phyloP scores from a whole-genome alignment of 2,113 vertebrate genomes.

The Embiotoca jacksoni region DNA sequence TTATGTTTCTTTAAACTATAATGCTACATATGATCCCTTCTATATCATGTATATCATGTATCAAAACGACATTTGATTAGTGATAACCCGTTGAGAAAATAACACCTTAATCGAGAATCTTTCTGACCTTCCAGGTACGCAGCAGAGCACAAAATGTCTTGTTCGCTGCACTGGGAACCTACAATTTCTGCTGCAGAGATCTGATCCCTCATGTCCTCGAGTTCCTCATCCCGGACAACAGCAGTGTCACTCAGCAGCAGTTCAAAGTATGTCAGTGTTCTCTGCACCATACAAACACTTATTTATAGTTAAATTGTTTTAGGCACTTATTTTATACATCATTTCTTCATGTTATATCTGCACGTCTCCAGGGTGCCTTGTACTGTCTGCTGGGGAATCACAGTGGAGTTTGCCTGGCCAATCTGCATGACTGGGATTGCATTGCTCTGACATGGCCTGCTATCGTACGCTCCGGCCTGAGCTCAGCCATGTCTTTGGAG shows the following conservation, averaged over 20 bases:
- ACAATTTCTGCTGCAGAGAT: slow-evolving; percentile 97
- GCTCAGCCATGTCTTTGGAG: slow-evolving; percentile 96
- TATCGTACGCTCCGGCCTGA: slow-evolving; percentile 93
- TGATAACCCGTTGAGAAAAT: neutral
- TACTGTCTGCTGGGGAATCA: slow-evolving; percentile 97
- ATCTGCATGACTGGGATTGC: slow-evolving; percentile 97
- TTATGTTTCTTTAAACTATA: neutral
- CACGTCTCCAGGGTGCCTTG: slow-evolving; percentile 90
- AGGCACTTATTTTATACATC: neutral
- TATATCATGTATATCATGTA: neutral
- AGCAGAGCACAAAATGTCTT: slow-evolving; percentile 95
- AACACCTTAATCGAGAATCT: neutral
- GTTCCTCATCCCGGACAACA: slow-evolving; percentile 88
- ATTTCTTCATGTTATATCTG: slow-evolving; percentile 4
- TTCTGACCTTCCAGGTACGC: slow-evolving; percentile 87
- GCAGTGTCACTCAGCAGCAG: slow-evolving; percentile 92
- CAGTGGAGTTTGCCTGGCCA: slow-evolving; percentile 92
- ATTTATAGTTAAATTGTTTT: neutral
- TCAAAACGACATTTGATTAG: neutral
- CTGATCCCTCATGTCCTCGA: slow-evolving; percentile 93
- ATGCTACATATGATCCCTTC: neutral
- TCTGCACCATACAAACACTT: neutral
- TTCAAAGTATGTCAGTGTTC: slow-evolving; percentile 90
- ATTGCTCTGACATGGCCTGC: slow-evolving; percentile 96
- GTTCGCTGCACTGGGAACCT: slow-evolving; percentile 94